Percentiles rank a stretch among this genome's conserved stretches.
These are phyloP conservation scores for Tylochromis polylepis DNA, from an alignment of 2,113 vertebrate genomes.

Conservation along the genomic window DNA sequence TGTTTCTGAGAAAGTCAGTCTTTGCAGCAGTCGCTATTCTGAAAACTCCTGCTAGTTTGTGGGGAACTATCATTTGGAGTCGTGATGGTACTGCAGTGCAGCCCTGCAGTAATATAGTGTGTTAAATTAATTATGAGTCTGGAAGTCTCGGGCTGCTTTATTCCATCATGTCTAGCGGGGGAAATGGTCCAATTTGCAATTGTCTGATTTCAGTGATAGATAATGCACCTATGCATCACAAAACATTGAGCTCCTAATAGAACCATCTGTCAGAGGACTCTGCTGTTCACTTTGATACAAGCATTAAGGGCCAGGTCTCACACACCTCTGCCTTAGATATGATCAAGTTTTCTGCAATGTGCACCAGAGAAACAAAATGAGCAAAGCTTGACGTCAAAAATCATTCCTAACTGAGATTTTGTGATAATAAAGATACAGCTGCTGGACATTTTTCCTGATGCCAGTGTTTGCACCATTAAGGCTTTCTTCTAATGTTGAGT, in stretches of 20 bases:
- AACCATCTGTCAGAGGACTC: not conserved
- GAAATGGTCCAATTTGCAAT: slow-evolving; percentile 10
- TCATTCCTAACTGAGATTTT: not conserved
- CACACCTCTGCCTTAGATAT: not conserved
- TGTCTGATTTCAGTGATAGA: slow-evolving; percentile 17
- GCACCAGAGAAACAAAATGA: not conserved
- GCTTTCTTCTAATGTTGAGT: not conserved
- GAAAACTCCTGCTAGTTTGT: not conserved
- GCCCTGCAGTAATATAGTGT: slow-evolving; percentile 1
- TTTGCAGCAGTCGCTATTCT: not conserved
- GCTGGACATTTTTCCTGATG: not conserved
- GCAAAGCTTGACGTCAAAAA: not conserved
- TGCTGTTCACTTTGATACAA: not conserved
- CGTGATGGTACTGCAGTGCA: not conserved
- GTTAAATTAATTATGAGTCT: slow-evolving; percentile 35
- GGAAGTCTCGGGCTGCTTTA: not conserved
- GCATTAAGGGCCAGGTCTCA: not conserved
- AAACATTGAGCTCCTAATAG: not conserved
- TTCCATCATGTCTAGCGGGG: slow-evolving; percentile 10
- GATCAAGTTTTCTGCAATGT: not conserved
- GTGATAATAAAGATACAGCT: not conserved
- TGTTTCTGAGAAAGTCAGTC: not conserved
- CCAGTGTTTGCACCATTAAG: not conserved
- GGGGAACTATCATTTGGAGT: not conserved
- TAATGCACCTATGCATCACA: not conserved